Percentiles rank a stretch among this genome's conserved stretches.
These are phyloP conservation scores for Tamias sibiricus DNA, from an alignment of 2,113 vertebrate genomes.

Conservation along the genomic window DNA sequence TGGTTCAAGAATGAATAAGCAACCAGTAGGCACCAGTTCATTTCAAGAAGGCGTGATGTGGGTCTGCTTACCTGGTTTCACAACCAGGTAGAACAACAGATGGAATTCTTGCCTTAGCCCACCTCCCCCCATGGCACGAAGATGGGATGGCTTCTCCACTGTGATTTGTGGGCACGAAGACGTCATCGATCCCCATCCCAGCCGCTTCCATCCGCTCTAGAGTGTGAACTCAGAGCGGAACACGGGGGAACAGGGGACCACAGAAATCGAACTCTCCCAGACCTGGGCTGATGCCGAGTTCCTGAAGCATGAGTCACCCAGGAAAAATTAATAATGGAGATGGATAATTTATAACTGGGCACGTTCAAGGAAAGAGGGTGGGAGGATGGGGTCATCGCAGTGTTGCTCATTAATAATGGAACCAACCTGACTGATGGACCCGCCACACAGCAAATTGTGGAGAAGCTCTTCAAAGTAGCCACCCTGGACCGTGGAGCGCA, in stretches of 20 bases:
- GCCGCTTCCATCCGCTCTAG: neutral
- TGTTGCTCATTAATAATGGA: constrained; percentile 50
- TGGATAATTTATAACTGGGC: constrained; percentile 69
- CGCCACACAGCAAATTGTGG: fast-evolving
- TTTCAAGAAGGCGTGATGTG: neutral
- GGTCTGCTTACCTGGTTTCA: neutral
- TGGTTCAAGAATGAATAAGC: neutral
- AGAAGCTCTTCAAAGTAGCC: fast-evolving
- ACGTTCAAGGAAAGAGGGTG: constrained; percentile 2
- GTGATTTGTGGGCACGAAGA: neutral
- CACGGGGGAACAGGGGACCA: neutral
- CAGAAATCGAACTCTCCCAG: constrained; percentile 63
- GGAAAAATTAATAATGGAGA: constrained; percentile 77
- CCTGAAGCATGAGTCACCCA: constrained; percentile 73
- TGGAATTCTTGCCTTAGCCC: too few relatives aligned
- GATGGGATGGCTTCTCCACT: fast-evolving
- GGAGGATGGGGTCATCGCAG: neutral
- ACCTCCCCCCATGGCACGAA: fast-evolving
- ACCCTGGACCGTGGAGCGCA: fast-evolving
- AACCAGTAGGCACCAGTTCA: fast-evolving
- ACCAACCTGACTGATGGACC: neutral
- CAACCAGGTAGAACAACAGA: neutral
- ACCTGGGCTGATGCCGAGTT: constrained; percentile 31
- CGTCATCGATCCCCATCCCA: too few relatives aligned
- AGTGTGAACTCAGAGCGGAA: neutral